A percentile compares a stretch with the other conserved stretches of the same genome.
Evolutionary conservation across 2,888 invertebrate genomes (phyloP).

Genomic region (Drosophila pegasa): DNA sequence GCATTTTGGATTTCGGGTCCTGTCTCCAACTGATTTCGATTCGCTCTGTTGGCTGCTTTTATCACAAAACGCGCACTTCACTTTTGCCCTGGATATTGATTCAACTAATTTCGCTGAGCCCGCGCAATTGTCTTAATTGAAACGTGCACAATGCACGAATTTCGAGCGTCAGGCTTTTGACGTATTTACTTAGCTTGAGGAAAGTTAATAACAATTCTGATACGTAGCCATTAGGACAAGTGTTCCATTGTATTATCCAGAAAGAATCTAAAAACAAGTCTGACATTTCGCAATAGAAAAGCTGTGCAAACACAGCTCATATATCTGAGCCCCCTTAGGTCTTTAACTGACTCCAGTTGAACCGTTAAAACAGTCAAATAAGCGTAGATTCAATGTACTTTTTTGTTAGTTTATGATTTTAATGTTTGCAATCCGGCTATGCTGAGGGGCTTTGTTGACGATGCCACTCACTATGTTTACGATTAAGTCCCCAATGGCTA

Average conservation of each 20-base stretch:
- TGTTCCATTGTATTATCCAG: slow-evolving; percentile 47
- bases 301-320: slow-evolving; percentile 44
- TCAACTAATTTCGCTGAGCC: slow-evolving; percentile 37
- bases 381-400: too few species aligned
- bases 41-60: slow-evolving; percentile 43
- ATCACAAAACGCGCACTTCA: slow-evolving; percentile 37
- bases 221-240: slow-evolving; percentile 54
- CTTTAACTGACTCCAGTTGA: neutral
- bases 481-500: neutral
- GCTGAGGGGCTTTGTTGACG: neutral
- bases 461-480: neutral
- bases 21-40: slow-evolving; percentile 15
- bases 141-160: slow-evolving; percentile 6
- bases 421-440: slow-evolving; percentile 1
- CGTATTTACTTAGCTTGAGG: slow-evolving; percentile 64
- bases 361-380: neutral
- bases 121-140: slow-evolving; percentile 27
- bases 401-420: neutral
- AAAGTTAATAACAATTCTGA: slow-evolving; percentile 43
- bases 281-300: neutral
- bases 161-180: slow-evolving; percentile 16
- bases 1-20: slow-evolving; percentile 52
- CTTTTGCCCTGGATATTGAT: slow-evolving; percentile 48
- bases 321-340: neutral
- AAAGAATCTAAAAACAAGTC: slow-evolving; percentile 7